Conservation (phyloP, 1,140 invertebrate species). For the Yoshiicerus persimilis region DNA sequence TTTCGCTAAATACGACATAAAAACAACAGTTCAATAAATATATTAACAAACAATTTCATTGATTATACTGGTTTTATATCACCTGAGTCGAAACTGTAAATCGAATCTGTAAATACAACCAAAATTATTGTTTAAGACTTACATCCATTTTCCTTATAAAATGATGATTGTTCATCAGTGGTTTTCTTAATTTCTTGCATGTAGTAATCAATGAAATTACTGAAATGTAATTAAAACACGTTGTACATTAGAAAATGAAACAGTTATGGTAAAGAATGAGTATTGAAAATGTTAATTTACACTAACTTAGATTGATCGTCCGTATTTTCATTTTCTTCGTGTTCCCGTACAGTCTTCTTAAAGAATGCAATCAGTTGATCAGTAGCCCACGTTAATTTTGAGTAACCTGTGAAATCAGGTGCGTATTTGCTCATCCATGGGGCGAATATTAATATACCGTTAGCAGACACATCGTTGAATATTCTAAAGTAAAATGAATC, state of each 20-base stretch:
- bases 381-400: slow-evolving; percentile 57
- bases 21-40: background rate
- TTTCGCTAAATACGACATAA: background rate
- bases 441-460: background rate
- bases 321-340: background rate
- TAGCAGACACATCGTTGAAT: background rate
- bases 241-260: background rate
- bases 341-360: background rate
- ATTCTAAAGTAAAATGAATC: background rate
- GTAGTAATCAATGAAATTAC: slow-evolving; percentile 30
- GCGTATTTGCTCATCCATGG: slow-evolving; percentile 71
- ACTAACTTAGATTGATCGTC: background rate
- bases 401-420: slow-evolving; percentile 74
- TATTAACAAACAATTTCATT: background rate
- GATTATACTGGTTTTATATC: background rate
- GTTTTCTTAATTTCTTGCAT: background rate
- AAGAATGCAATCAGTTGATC: background rate
- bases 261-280: background rate
- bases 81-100: too few species aligned
- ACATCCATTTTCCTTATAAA: slow-evolving; percentile 24
- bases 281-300: background rate
- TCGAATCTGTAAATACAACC: too few species aligned
- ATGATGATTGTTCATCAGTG: slow-evolving; percentile 16
- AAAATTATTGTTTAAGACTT: background rate
- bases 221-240: background rate